A percentile compares a stretch with the other conserved stretches of the same genome.
Conservation (phyloP, 2,888 invertebrate species). For the Agapostemon virescens region DNA sequence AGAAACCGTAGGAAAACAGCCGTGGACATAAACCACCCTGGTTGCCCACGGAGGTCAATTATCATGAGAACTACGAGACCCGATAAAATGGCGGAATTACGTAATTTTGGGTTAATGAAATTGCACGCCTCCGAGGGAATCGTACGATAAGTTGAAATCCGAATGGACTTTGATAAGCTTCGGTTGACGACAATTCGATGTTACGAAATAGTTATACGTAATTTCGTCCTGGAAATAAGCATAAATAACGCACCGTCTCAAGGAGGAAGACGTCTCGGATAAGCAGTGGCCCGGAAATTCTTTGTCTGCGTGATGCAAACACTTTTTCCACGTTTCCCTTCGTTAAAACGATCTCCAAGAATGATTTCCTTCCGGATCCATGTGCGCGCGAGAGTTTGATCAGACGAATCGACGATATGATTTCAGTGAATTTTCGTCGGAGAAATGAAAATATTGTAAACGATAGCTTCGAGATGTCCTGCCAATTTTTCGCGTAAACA, state of each 20-base stretch:
- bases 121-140: too few species aligned
- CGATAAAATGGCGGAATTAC: background rate
- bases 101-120: background rate
- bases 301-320: background rate
- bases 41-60: too few species aligned
- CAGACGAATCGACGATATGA: slow-evolving; percentile 2
- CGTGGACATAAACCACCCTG: too few species aligned
- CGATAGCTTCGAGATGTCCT: slow-evolving; percentile 7
- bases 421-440: background rate
- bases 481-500: background rate
- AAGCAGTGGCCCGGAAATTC: background rate
- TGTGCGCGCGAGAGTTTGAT: background rate
- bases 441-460: background rate
- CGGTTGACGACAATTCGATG: background rate
- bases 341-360: background rate
- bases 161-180: too few species aligned
- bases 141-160: too few species aligned
- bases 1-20: too few species aligned
- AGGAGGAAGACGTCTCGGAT: background rate
- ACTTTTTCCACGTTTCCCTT: background rate
- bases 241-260: background rate
- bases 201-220: background rate
- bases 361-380: background rate
- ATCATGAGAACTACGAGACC: too few species aligned
- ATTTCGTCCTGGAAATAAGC: background rate